Base-by-base conservation (phyloP, 2,888 invertebrate genomes). In the Zygaena filipendulae region DNA sequence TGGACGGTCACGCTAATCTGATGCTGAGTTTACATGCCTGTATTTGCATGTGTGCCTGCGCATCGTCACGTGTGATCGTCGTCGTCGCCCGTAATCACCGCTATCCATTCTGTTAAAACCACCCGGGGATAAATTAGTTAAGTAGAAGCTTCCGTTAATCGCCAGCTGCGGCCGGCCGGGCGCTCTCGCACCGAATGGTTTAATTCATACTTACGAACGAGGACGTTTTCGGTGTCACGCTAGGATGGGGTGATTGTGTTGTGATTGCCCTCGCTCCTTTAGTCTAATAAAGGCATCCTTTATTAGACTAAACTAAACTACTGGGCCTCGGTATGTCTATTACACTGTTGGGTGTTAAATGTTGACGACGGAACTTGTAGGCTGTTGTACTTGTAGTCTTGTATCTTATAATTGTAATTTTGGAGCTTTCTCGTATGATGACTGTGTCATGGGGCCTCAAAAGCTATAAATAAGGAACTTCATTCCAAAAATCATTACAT, bases 71-170 rank as follows among this genome's bases (percentile, higher is more conserved):
- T 62, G 68, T 52, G 49, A 58, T 59, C 59, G 56, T 50, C 50
- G 53, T 58, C 51, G 52, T 48, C 58, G 47, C 38, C 60, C 67
- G 72, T 77, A 81, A 81, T 81, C 81, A 80, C 79, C 61, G 80
- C 77, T 79, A 80, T 80, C 75, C 81, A 81, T 80, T 79, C 77
- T 74, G 77, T 80, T 81, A 81, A 81, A 81, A 81, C 79, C 70
- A 75, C 75, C 79, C 75, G 71, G 68, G 71, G 60, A 69, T 81
- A 80, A 80, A 80, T 81, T 79, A 80, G 77, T 81, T 81, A 81
- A 81, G 79, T 81, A 81, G 81, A 71, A 68, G 72, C 72, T 80
- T 81, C 81, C 81, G 81, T 71, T 81, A 81, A 81, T 81, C 81
- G 80, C 63, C 74, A 61, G 67, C 62, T 64, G 64, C 81, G 80